Base-by-base conservation (phyloP, 2,888 invertebrate species). In the Lamellibrachia columna region DNA sequence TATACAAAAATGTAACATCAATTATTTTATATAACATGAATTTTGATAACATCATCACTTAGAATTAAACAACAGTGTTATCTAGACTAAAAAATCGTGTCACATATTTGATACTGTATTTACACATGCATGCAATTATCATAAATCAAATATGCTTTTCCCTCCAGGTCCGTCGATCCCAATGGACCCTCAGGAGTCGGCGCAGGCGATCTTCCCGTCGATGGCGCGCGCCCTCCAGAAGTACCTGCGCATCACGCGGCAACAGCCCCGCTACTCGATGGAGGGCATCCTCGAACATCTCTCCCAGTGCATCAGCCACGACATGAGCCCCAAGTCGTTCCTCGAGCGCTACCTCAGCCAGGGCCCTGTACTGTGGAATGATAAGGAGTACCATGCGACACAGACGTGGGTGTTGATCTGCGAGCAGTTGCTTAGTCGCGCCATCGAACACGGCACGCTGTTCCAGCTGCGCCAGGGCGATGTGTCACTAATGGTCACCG, bases 341-440 rank as follows among this genome's bases (percentile, higher is more conserved):
- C 93, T 99, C 0, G 99, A 99, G 96, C 98, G 98, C 3, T 99
- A 99, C 97, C 97, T 99, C 40, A 97, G 98, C 0, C 98, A 98
- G 94, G 98, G 91, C 1, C 98, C 99, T 0, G 95, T 96, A 40
- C 95, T 96, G 92, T 95, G 95, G 95, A 96, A 96, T 91, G 95
- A 96, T 55, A 95, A 95, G 92, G 95, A 95, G 60, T 95, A 95
- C 92, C 94, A 94, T 40, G 90, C 94, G 55, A 97, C 98, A n/a
- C 99, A 99, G 96, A 98, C 99, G 90, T 99, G 99, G 99, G 98
- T 99, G 3, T 97, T 99, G 92, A 98, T 99, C 94, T 99, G 99
- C 94, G 99, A 99, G 95, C 98, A 98, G 95, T 97, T 99, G 55
- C 97, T 99, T 0, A 99, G 99, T 0, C 97, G 99, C 8, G 98